Conservation (phyloP, 2,113 vertebrate species). For the Oenanthe melanoleuca region DNA sequence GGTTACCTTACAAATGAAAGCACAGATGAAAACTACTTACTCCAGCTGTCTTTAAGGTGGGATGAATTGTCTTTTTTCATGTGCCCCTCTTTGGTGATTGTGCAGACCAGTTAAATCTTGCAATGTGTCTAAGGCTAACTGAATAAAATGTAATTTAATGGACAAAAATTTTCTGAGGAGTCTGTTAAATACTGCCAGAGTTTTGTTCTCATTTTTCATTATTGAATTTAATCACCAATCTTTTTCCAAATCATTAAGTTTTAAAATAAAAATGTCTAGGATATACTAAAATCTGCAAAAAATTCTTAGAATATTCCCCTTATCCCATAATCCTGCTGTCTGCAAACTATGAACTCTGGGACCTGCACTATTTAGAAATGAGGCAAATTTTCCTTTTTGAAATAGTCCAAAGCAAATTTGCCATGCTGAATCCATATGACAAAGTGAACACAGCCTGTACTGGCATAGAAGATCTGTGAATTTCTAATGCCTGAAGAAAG, state of each 20-base stretch:
- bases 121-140: not conserved
- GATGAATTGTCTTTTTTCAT: not conserved
- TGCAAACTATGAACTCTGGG: not conserved
- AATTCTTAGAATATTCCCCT: not conserved
- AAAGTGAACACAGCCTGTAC: not conserved
- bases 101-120: not conserved
- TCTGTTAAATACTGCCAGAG: not conserved
- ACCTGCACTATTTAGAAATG: not conserved
- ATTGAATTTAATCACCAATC: not conserved
- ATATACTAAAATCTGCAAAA: not conserved
- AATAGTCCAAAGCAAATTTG: not conserved
- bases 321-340: not conserved
- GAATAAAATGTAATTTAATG: not conserved
- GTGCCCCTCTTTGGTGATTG: not conserved
- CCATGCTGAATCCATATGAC: not conserved
- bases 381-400: not conserved
- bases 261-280: not conserved
- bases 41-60: not conserved
- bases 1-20: not conserved
- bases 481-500: not conserved
- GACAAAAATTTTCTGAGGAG: not conserved
- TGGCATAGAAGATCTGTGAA: not conserved
- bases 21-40: not conserved
- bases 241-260: not conserved
- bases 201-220: not conserved